Percentiles rank a stretch among this genome's conserved stretches.
Evolutionary conservation across 2,113 vertebrate genomes (phyloP).

Genomic region (Galemys pyrenaicus): DNA sequence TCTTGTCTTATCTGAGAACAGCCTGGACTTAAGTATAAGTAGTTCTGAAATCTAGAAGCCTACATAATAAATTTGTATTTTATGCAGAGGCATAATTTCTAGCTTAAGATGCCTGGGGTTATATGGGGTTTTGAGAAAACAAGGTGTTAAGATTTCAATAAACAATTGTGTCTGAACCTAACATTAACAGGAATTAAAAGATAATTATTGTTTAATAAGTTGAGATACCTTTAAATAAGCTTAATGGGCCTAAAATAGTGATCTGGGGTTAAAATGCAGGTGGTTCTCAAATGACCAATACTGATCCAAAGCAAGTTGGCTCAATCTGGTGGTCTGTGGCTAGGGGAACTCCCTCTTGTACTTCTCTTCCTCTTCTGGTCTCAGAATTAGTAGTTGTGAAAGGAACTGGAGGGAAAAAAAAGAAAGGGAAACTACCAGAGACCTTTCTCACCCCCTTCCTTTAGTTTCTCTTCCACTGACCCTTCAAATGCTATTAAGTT

Average conservation of each 20-base stretch:
- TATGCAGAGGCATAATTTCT: background rate
- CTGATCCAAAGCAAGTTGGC: background rate
- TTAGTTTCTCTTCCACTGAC: background rate
- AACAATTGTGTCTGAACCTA: background rate
- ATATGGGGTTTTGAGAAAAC: background rate
- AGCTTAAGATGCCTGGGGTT: background rate
- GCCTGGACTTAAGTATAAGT: background rate
- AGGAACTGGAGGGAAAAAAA: background rate
- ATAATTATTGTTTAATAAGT: background rate
- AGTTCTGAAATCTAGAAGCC: background rate
- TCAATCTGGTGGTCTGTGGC: too few species aligned
- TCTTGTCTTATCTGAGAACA: constrained; percentile 22
- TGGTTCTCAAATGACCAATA: background rate
- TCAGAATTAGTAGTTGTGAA: background rate
- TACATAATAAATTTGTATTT: background rate
- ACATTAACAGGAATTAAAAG: background rate
- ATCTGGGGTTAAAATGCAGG: background rate
- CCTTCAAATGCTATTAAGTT: background rate
- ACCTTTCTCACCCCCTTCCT: background rate
- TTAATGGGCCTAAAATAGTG: background rate
- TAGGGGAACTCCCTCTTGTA: background rate
- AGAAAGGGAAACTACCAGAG: background rate
- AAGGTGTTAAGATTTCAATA: background rate
- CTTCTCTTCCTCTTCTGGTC: background rate
- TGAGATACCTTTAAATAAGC: background rate